Conservation (phyloP, 2,113 vertebrate genomes). For the Danionella cerebrum region DNA sequence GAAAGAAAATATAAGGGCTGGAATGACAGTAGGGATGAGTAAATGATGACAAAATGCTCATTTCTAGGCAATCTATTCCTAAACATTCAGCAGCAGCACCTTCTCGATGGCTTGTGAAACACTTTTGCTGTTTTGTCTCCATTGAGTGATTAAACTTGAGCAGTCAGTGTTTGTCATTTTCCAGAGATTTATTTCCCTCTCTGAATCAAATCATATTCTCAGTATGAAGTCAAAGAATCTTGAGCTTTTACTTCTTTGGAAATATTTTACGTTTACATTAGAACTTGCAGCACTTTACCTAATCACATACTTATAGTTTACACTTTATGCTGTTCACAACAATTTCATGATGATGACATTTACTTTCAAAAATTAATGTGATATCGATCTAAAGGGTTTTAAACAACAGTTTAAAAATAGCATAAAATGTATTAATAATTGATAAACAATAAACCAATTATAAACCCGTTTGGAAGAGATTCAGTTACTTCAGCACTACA, state of each 20-base stretch:
- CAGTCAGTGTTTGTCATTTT: neutral
- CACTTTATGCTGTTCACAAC: neutral
- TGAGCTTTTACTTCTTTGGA: neutral
- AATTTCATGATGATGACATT: no score
- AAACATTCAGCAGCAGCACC: neutral
- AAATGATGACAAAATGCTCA: neutral
- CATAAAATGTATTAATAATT: no score
- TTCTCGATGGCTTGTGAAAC: neutral
- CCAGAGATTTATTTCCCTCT: neutral
- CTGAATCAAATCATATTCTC: neutral
- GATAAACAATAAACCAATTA: no score
- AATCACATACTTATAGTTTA: no score
- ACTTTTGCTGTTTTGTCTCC: slow-evolving; percentile 11
- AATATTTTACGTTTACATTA: neutral
- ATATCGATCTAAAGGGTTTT: no score
- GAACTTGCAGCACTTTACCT: neutral
- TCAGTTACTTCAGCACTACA: no score
- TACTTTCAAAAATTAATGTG: no score
- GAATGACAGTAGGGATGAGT: neutral
- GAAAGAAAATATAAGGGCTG: neutral
- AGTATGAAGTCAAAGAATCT: neutral
- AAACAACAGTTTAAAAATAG: no score
- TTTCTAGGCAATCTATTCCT: neutral
- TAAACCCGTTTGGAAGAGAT: no score
- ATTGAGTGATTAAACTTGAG: slow-evolving; percentile 24